Conservation (phyloP, 35 echinoderm and acorn worm species). For the Lytechinus pictus region DNA sequence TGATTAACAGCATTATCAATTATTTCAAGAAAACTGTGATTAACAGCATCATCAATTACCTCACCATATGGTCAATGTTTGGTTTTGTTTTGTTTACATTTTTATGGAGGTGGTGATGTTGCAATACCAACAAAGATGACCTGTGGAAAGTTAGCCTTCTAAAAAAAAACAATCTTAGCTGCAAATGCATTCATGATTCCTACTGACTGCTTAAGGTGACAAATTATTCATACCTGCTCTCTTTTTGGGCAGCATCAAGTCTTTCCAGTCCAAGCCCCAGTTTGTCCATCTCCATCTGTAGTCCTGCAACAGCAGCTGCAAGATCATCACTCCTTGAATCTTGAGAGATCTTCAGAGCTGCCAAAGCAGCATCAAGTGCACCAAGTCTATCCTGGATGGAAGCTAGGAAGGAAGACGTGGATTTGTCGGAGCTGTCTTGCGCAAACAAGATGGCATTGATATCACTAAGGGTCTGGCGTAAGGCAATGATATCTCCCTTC, state of each 20-base stretch:
- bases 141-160: too few relatives aligned
- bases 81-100: too few relatives aligned
- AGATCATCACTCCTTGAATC: background rate
- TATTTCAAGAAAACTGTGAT: too few relatives aligned
- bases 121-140: too few relatives aligned
- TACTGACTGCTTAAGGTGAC: background rate
- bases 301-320: background rate
- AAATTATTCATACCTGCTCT: conserved; percentile 33
- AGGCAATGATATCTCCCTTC: background rate
- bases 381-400: background rate
- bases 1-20: too few relatives aligned
- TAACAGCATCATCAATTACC: too few relatives aligned
- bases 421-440: background rate
- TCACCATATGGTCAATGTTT: too few relatives aligned
- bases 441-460: conserved; percentile 22
- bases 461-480: conserved; percentile 1
- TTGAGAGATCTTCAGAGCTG: background rate
- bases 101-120: too few relatives aligned
- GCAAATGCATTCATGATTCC: too few relatives aligned
- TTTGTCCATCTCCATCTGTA: conserved; percentile 43
- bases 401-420: background rate
- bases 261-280: conserved; percentile 35
- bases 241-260: background rate
- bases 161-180: too few relatives aligned
- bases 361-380: background rate